phyloP scores from a whole-genome alignment of 2,888 invertebrate species.

The Teleogryllus oceanicus region DNA sequence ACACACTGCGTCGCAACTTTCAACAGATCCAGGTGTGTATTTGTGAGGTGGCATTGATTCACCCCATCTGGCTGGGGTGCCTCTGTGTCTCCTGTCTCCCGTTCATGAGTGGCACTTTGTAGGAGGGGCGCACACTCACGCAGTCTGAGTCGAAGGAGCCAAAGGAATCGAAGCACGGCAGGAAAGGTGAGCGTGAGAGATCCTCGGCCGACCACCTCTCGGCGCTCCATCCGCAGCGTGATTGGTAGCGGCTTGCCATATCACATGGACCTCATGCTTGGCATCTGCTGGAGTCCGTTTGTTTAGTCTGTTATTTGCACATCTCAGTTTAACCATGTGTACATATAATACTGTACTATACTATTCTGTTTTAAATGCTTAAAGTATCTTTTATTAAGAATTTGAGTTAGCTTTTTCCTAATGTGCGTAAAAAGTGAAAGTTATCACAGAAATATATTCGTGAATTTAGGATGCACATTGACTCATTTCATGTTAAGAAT shows the following conservation, averaged over 20 bases:
- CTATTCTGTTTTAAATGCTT: too few species aligned
- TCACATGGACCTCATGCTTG: neutral
- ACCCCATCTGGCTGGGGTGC: neutral
- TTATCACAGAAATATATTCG: too few species aligned
- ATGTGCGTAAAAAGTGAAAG: too few species aligned
- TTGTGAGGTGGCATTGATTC: neutral
- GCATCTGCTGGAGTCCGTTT: neutral
- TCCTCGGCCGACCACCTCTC: constrained; percentile 74
- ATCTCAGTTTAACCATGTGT: too few species aligned
- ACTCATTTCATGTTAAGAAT: too few species aligned
- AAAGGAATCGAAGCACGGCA: constrained; percentile 29
- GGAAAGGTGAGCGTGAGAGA: constrained; percentile 49
- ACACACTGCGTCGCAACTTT: constrained; percentile 95
- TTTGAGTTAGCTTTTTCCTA: too few species aligned
- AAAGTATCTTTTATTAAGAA: too few species aligned
- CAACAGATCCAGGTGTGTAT: constrained; percentile 83
- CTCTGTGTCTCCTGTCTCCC: neutral
- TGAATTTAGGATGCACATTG: too few species aligned
- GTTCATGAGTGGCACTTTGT: constrained; percentile 21
- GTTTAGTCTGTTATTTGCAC: too few species aligned
- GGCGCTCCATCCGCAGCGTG: constrained; percentile 86
- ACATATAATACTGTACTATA: too few species aligned
- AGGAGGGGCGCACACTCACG: constrained; percentile 55
- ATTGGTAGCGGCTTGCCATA: constrained; percentile 53
- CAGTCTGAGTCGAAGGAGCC: constrained; percentile 49